A percentile compares a stretch with the other conserved stretches of the same genome.
Conservation (phyloP, 2,797 vertebrate species). For the Luscinia megarhynchos region DNA sequence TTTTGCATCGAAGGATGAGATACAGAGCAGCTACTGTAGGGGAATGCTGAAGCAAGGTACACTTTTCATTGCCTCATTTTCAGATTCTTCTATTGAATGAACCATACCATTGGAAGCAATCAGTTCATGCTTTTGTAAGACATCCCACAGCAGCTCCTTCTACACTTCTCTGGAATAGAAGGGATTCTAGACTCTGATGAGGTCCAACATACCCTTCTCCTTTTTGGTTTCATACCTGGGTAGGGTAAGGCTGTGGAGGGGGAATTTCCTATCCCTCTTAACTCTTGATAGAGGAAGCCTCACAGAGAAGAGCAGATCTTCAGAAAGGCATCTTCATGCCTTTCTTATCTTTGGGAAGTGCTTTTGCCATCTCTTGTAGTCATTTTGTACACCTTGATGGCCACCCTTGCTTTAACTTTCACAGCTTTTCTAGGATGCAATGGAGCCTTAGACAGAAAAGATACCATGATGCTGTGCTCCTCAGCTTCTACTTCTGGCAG, state of each 20-base stretch:
- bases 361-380: neutral
- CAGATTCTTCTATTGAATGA: neutral
- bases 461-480: neutral
- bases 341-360: neutral
- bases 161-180: neutral
- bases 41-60: neutral
- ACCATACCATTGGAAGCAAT: neutral
- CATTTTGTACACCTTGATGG: neutral
- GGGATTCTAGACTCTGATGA: neutral
- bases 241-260: neutral
- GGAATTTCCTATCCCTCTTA: neutral
- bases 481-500: neutral
- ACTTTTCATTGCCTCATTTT: neutral
- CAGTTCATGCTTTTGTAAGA: neutral
- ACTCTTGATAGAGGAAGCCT: neutral
- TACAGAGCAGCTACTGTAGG: neutral
- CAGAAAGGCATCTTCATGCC: neutral
- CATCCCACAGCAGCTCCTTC: neutral
- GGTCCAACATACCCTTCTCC: neutral
- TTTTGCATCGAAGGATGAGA: neutral
- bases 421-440: neutral
- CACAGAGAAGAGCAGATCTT: neutral
- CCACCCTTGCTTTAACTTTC: neutral
- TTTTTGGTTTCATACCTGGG: neutral
- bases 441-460: neutral